Percentiles rank a stretch among this genome's conserved stretches.
These are phyloP conservation scores for Laspeyria flexula DNA, from an alignment of 2,888 invertebrate species.

Conservation along the genomic window DNA sequence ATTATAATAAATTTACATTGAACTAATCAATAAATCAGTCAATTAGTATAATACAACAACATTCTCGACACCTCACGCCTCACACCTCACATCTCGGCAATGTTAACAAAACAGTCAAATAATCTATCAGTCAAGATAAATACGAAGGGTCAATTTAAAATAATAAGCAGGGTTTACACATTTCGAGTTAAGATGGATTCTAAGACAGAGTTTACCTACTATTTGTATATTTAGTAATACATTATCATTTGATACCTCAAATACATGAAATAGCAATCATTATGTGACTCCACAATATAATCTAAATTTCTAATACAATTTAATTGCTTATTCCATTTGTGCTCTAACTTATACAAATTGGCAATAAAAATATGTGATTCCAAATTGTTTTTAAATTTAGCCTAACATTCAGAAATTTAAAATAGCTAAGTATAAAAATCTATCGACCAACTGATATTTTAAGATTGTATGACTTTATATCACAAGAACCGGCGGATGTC, in stretches of 20 bases:
- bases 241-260: too few species aligned
- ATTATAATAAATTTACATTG: constrained; percentile 50
- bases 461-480: not conserved
- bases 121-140: constrained; percentile 12
- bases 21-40: constrained; percentile 75
- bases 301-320: not conserved
- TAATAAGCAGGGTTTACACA: too few species aligned
- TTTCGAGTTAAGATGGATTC: too few species aligned
- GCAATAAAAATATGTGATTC: not conserved
- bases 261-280: too few species aligned
- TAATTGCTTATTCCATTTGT: not conserved
- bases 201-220: too few species aligned
- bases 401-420: not conserved
- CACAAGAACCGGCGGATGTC: not conserved
- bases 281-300: too few species aligned
- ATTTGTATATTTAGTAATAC: too few species aligned
- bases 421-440: not conserved
- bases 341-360: not conserved
- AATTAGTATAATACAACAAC: constrained; percentile 66
- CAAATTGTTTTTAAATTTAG: not conserved
- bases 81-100: constrained; percentile 14
- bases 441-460: not conserved
- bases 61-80: constrained; percentile 29
- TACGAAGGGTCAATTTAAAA: too few species aligned
- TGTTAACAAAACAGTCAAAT: constrained; percentile 24